Evolutionary conservation across 2,113 vertebrate genomes (phyloP).

Genomic region (Gnathonemus echidnorhynchus): DNA sequence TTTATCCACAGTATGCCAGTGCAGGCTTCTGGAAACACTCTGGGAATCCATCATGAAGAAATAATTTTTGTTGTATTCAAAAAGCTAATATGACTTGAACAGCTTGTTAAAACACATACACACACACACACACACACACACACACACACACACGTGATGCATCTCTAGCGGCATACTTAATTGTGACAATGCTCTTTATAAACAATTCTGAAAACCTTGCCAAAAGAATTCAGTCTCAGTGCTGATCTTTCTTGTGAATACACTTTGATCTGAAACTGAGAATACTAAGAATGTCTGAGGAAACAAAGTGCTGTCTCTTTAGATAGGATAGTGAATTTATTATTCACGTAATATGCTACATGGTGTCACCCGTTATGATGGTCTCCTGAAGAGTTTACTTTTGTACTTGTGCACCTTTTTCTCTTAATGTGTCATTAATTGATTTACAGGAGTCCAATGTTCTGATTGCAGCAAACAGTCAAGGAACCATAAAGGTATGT

Average conservation of each 20-base stretch:
- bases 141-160: too few species aligned
- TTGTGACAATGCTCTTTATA: too few species aligned
- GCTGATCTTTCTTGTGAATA: neutral
- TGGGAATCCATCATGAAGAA: neutral
- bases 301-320: neutral
- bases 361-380: neutral
- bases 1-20: neutral
- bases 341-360: neutral
- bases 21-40: neutral
- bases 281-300: neutral
- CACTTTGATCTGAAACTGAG: neutral
- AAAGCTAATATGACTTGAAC: too few species aligned
- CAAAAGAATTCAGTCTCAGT: neutral
- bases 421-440: slow-evolving; percentile 17
- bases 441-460: slow-evolving; percentile 90
- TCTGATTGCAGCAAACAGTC: slow-evolving; percentile 98
- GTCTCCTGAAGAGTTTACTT: neutral
- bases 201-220: too few species aligned
- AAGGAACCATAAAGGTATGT: slow-evolving; percentile 97
- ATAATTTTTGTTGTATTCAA: neutral
- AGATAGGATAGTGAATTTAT: neutral
- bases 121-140: neutral
- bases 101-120: neutral
- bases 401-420: neutral
- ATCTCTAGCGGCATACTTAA: too few species aligned